Percentiles rank a stretch among this genome's conserved stretches.
Evolutionary conservation across 2,113 vertebrate species (phyloP).

Genomic region (Marmota monax): DNA sequence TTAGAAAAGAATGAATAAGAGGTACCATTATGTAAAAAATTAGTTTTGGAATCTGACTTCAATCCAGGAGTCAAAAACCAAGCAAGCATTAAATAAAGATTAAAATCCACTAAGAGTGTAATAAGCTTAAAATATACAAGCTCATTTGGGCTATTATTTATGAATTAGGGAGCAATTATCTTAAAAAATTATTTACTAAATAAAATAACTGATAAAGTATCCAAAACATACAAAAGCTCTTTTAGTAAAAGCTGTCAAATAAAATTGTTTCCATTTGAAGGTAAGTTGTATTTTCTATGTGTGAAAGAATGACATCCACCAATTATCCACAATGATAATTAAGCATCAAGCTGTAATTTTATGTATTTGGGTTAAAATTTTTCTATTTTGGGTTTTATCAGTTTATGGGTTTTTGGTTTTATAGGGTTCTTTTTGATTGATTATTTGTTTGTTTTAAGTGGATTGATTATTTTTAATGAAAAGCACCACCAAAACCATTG

Average conservation of each 20-base stretch:
- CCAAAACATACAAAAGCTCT: background rate
- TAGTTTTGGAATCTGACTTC: conserved; percentile 24
- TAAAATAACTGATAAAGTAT: conserved; percentile 4
- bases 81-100: conserved; percentile 49
- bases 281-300: background rate
- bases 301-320: background rate
- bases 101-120: background rate
- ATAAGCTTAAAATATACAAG: conserved; percentile 12
- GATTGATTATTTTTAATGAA: background rate
- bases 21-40: background rate
- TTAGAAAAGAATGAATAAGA: conserved; percentile 13
- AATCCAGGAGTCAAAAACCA: background rate
- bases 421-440: too few relatives aligned
- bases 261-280: background rate
- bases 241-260: background rate
- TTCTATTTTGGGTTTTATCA: background rate
- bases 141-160: conserved; percentile 14
- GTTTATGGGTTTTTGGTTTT: background rate
- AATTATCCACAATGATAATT: background rate
- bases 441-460: background rate
- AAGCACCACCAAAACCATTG: background rate
- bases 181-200: conserved; percentile 6
- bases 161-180: conserved; percentile 29
- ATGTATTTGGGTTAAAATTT: conserved; percentile 1
- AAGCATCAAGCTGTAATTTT: conserved; percentile 20